Percentiles rank a stretch among this genome's conserved stretches.
These are phyloP conservation scores for Lasioglossum leucozonium DNA, from an alignment of 2,888 invertebrate species.

Conservation along the genomic window DNA sequence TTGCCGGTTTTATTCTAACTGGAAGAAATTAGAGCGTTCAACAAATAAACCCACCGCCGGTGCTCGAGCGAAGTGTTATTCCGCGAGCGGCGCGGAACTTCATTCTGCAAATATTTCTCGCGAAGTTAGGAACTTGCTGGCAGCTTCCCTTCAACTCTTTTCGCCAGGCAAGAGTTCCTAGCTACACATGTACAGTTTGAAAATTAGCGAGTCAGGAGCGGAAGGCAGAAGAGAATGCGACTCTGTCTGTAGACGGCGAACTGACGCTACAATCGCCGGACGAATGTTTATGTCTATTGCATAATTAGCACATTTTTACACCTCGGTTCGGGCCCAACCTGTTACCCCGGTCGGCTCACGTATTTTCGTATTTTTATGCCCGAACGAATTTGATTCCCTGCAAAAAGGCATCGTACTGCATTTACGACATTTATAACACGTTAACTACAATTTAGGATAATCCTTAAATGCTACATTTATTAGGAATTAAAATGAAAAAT, in stretches of 20 bases:
- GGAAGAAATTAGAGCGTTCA: constrained; percentile 55
- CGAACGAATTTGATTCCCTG: not conserved
- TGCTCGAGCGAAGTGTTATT: constrained; percentile 42
- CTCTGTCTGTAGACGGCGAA: not conserved
- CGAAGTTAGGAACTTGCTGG: constrained; percentile 42
- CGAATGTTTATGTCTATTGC: constrained; percentile 5
- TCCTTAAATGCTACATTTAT: no score
- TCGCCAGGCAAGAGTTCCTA: constrained; percentile 12
- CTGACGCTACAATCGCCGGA: not conserved
- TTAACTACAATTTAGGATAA: not conserved
- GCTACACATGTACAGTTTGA: constrained; percentile 31
- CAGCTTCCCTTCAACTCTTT: constrained; percentile 45
- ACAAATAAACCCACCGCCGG: constrained; percentile 40
- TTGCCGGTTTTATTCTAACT: constrained; percentile 24
- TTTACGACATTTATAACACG: not conserved
- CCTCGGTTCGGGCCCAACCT: not conserved
- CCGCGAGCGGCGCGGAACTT: constrained; percentile 41
- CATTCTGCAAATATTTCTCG: constrained; percentile 48
- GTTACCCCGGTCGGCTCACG: not conserved
- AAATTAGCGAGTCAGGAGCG: constrained; percentile 42
- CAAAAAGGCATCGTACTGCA: not conserved
- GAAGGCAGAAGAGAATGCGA: constrained; percentile 22
- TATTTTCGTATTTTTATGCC: not conserved
- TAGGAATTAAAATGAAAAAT: no score
- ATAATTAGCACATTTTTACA: not conserved